A percentile compares a stretch with the other conserved stretches of the same genome.
Conservation (phyloP, 1,140 invertebrate species). For the Medauroidea extradentata region DNA sequence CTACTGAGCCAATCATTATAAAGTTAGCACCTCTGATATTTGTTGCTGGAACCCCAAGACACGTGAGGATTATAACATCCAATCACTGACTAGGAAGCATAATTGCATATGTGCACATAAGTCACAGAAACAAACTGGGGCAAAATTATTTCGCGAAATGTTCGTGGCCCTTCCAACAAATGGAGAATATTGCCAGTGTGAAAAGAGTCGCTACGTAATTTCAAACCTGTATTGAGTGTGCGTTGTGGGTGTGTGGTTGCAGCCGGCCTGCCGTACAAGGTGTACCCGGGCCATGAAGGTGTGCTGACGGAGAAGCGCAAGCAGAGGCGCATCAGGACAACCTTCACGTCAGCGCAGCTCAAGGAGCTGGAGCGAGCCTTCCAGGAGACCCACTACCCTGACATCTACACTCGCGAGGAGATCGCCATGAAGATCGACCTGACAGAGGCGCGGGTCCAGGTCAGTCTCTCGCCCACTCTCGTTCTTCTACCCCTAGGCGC, state of each 20-base stretch:
- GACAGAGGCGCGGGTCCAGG: slow-evolving; percentile 97
- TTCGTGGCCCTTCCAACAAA: no score
- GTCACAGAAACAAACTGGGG: no score
- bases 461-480: slow-evolving; percentile 43
- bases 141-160: no score
- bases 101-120: no score
- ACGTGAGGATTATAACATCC: no score
- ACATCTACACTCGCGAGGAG: slow-evolving; percentile 98
- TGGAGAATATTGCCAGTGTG: no score
- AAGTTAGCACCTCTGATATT: no score
- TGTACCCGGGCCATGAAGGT: slow-evolving; percentile 78
- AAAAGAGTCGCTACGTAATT: no score
- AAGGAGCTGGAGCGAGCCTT: slow-evolving; percentile 96
- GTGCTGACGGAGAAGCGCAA: slow-evolving; percentile 85
- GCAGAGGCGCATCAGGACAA: slow-evolving; percentile 90
- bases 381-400: slow-evolving; percentile 97
- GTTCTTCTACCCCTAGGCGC: background rate
- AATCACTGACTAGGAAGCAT: no score
- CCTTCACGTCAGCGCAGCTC: slow-evolving; percentile 93
- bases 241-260: slow-evolving; percentile 27
- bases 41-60: no score
- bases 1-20: no score
- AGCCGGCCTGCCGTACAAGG: slow-evolving; percentile 83
- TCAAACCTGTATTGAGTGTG: no score
- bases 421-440: slow-evolving; percentile 98